A percentile compares a stretch with the other conserved stretches of the same genome.
Conservation (phyloP, 2,113 vertebrate genomes). For the Panurus biarmicus region DNA sequence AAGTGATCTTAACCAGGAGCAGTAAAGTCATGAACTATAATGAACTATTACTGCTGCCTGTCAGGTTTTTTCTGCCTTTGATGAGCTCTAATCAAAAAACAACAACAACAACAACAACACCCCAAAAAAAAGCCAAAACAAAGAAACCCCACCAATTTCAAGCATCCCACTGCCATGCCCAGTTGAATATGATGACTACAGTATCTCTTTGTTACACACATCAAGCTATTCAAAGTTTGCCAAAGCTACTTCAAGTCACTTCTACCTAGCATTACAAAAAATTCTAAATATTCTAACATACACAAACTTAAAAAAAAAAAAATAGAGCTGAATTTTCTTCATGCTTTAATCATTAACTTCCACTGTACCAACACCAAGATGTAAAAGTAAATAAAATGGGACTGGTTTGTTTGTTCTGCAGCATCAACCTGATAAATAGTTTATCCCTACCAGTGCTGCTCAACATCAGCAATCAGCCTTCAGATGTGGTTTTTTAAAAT, state of each 20-base stretch:
- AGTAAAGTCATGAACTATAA: background rate
- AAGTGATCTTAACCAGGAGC: background rate
- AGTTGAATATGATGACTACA: background rate
- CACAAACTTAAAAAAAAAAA: background rate
- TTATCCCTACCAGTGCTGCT: background rate
- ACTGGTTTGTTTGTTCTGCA: background rate
- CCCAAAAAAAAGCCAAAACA: background rate
- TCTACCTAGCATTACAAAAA: background rate
- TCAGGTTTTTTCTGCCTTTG: background rate
- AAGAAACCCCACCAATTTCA: background rate
- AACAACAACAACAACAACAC: background rate
- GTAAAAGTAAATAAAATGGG: background rate
- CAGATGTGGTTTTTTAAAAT: background rate
- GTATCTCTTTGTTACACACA: background rate
- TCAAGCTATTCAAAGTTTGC: background rate
- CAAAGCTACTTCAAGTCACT: background rate
- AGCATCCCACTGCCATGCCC: background rate
- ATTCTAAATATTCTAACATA: background rate
- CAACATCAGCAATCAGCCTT: background rate
- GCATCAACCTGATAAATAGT: background rate
- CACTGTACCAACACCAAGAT: background rate
- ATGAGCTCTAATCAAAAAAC: background rate
- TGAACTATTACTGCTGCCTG: background rate
- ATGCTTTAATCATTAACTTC: background rate
- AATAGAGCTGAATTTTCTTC: background rate